Evolutionary conservation across 1,140 invertebrate species (phyloP).

Genomic region (Cydia fagiglandana): DNA sequence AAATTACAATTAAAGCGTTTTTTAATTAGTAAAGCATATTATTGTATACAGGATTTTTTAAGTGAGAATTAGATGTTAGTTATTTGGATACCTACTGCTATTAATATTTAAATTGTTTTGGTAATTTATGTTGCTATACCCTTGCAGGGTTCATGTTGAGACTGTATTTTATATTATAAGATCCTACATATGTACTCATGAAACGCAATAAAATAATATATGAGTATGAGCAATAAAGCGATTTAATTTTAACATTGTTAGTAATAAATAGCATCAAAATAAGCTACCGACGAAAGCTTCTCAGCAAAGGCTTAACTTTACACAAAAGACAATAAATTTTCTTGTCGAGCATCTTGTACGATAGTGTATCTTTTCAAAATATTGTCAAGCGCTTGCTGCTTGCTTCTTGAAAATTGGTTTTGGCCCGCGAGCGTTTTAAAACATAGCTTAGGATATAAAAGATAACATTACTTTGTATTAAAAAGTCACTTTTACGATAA

Average conservation of each 20-base stretch:
- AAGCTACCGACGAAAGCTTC: not conserved
- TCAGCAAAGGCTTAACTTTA: not conserved
- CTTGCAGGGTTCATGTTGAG: too few species aligned
- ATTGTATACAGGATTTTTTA: too few species aligned
- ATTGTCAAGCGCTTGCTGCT: not conserved
- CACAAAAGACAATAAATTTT: conserved; percentile 15
- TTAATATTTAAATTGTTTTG: too few species aligned
- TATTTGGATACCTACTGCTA: too few species aligned
- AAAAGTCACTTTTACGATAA: not conserved
- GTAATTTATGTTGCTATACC: too few species aligned
- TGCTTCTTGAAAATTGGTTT: not conserved
- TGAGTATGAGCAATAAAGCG: not conserved
- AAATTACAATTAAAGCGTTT: too few species aligned
- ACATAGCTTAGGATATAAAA: not conserved
- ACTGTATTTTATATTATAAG: too few species aligned
- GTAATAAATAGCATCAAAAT: not conserved
- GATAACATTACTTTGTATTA: not conserved
- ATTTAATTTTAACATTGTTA: not conserved
- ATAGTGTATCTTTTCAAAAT: conserved; percentile 2
- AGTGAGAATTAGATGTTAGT: too few species aligned
- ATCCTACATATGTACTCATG: too few species aligned
- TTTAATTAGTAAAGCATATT: too few species aligned
- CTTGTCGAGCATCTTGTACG: not conserved
- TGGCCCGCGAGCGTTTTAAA: not conserved
- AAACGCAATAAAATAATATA: too few species aligned